These are phyloP conservation scores for Brachyptera risi DNA, from an alignment of 2,888 invertebrate genomes.

Conservation along the genomic window DNA sequence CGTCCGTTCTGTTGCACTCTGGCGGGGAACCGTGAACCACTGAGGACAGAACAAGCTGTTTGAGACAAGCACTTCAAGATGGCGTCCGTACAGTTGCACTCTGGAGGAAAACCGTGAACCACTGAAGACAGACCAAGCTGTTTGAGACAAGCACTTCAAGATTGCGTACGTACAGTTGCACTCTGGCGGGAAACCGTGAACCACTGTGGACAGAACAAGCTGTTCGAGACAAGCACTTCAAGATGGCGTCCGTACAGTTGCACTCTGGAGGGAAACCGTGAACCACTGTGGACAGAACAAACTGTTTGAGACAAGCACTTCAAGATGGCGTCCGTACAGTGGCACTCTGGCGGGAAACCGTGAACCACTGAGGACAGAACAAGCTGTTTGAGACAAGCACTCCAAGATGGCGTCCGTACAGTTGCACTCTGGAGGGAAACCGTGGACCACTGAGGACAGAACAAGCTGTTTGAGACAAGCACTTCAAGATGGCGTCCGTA, in stretches of 20 bases:
- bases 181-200: slow-evolving; percentile 33
- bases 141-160: too few relatives aligned
- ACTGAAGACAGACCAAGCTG: too few relatives aligned
- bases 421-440: slow-evolving; percentile 33
- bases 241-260: slow-evolving; percentile 38
- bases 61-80: too few relatives aligned
- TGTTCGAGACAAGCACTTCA: too few relatives aligned
- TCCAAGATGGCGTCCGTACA: slow-evolving; percentile 38
- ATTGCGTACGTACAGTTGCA: slow-evolving; percentile 38
- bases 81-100: slow-evolving; percentile 37
- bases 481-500: slow-evolving; percentile 36
- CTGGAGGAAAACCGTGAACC: slow-evolving; percentile 33
- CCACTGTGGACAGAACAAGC: slow-evolving; percentile 38
- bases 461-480: too few relatives aligned
- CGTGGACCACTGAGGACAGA: slow-evolving; percentile 37
- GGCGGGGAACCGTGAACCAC: slow-evolving; percentile 36
- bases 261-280: slow-evolving; percentile 33
- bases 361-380: slow-evolving; percentile 37
- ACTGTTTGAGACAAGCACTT: too few relatives aligned
- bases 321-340: slow-evolving; percentile 38
- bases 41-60: too few relatives aligned
- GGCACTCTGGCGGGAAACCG: slow-evolving; percentile 33
- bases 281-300: slow-evolving; percentile 38
- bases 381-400: too few relatives aligned
- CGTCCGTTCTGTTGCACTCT: slow-evolving; percentile 36